Evolutionary conservation across 2,113 vertebrate genomes (phyloP), one percentile per base, ranked within the genome.

Genomic region (Terrapene triunguis): DNA sequence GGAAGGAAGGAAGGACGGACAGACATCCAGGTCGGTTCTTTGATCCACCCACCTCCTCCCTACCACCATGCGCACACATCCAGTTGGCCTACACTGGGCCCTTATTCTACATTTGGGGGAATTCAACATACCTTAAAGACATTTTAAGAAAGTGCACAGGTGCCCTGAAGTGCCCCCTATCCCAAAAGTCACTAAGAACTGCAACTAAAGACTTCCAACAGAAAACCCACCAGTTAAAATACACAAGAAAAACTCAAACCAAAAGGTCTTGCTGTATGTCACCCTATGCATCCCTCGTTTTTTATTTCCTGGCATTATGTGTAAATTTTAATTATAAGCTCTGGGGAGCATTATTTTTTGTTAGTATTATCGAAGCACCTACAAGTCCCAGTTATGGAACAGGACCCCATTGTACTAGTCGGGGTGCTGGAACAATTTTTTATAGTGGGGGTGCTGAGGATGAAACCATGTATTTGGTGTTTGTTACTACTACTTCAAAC

Each of bases 251-350:
- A 48, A 48, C 42, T 83, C 35, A 82, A 93, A 32, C 29, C n/a
- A n/a, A 1, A 55, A 12, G 24, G 51, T 76, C 88, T 53, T 62
- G 29, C 78, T 88, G 47, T 38, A 35, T 24, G 5, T 55, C 89
- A 78, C n/a, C 24, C 47, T 1, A 0, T 51, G 54, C 72, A 10
- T n/a, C 21, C 6, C 3, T 5, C 19, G 29, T 35, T 22, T 62
- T 69, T 84, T 24, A n/a, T 22, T 48, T 85, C 74, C 82, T 32
- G 80, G 54, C 24, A 47, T 62, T 80, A 89, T 0, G 8, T 51
- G 92, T 83, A 86, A 78, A 38, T 6, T 62, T 62, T 32, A 62
- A 35, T 32, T 14, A 62, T 7, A 62, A 62, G 29, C 59, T 32
- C 6, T 29, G 13, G 62, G 35, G 16, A 69, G 35, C 32, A 21